phyloP scores from a whole-genome alignment of 2,113 vertebrate species.

The Dascyllus trimaculatus region DNA sequence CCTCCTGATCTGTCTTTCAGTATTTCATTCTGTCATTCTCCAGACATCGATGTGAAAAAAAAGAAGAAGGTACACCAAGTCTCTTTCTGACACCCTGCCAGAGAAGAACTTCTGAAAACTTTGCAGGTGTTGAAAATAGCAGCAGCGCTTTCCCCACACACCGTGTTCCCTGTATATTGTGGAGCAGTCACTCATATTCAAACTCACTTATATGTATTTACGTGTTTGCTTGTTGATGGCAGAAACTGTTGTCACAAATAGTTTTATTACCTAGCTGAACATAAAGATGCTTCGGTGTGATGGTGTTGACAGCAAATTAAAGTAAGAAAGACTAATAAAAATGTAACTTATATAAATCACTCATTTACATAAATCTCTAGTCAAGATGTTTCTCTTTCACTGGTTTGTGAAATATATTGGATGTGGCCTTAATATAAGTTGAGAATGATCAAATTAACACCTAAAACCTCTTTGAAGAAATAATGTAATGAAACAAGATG shows the following conservation, averaged over 20 bases:
- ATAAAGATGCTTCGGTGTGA: constrained; percentile 9
- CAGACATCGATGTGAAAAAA: constrained; percentile 33
- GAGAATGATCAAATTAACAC: neutral
- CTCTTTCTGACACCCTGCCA: constrained; percentile 51
- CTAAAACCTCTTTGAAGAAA: neutral
- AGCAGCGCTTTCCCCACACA: constrained; percentile 23
- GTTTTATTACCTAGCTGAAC: constrained; percentile 17
- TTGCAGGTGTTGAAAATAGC: constrained; percentile 66
- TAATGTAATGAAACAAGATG: too few species aligned
- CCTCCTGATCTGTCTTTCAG: constrained; percentile 40
- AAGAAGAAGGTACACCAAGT: constrained; percentile 23
- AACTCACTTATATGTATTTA: constrained; percentile 37
- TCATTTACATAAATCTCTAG: too few species aligned
- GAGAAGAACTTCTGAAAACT: constrained; percentile 63
- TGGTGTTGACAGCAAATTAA: constrained; percentile 2
- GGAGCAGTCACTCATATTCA: constrained; percentile 36
- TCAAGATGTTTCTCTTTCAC: too few species aligned
- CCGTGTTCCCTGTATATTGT: constrained; percentile 34
- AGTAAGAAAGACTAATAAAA: constrained; percentile 2
- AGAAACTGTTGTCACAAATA: constrained; percentile 14
- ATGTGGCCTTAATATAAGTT: neutral
- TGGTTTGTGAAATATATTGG: neutral
- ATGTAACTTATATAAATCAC: neutral
- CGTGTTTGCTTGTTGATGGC: constrained; percentile 27
- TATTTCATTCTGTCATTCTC: constrained; percentile 52